These are phyloP conservation scores for Capitella teleta DNA, from an alignment of 1,140 invertebrate genomes.

Conservation along the genomic window DNA sequence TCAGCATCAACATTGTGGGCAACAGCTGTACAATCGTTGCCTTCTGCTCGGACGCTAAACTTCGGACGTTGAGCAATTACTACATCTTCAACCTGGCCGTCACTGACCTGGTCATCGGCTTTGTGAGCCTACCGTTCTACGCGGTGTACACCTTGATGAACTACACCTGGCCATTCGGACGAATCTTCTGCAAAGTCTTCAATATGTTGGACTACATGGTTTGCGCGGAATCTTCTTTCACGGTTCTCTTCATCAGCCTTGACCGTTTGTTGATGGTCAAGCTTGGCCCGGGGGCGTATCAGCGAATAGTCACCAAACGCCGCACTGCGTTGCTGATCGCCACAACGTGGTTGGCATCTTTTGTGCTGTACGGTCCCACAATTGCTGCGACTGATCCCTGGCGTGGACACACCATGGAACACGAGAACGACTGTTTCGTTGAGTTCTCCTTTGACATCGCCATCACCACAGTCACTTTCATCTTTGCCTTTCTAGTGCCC, in stretches of 20 bases:
- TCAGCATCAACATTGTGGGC: slow-evolving; percentile 17
- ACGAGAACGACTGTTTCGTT: slow-evolving; percentile 17
- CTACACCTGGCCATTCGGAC: slow-evolving; percentile 19
- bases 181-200: slow-evolving; percentile 21
- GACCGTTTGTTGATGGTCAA: slow-evolving; percentile 19
- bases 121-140: slow-evolving; percentile 22
- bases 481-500: slow-evolving; percentile 21
- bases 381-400: slow-evolving; percentile 23
- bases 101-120: slow-evolving; percentile 23
- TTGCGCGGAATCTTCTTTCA: slow-evolving; percentile 15
- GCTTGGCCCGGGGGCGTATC: slow-evolving; percentile 16
- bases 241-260: slow-evolving; percentile 19
- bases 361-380: slow-evolving; percentile 20
- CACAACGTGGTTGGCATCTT: slow-evolving; percentile 18
- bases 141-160: slow-evolving; percentile 15
- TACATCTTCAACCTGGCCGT: slow-evolving; percentile 28
- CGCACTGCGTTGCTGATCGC: slow-evolving; percentile 12
- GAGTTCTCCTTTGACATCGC: slow-evolving; percentile 18
- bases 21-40: slow-evolving; percentile 24
- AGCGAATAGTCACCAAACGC: slow-evolving; percentile 10
- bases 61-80: slow-evolving; percentile 24
- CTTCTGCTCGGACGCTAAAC: slow-evolving; percentile 19
- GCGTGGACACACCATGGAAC: slow-evolving; percentile 13
- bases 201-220: slow-evolving; percentile 16
- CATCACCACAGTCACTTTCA: slow-evolving; percentile 16